Base-by-base conservation (phyloP, 2,888 invertebrate genomes). In the Rutpela maculata region DNA sequence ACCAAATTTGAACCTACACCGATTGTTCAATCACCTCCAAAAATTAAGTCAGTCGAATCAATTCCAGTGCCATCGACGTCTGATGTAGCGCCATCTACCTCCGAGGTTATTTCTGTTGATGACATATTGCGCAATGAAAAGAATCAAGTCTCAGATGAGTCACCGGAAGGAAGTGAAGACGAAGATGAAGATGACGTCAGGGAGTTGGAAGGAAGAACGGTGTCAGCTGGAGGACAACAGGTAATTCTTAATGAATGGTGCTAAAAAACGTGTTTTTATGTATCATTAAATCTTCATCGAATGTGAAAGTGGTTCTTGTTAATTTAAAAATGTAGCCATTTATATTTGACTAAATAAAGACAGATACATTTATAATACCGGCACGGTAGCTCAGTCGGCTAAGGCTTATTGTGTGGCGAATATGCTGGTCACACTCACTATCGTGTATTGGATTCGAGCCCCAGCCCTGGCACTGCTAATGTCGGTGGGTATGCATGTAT, bases 121-220 rank as follows among this genome's bases (percentile, higher is more conserved):
- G 60, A 71, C 31, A 63, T 72, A 26, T 43, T 67, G 26, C 43
- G 69, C 35, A 65, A 43, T 17, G 35, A 67, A 18, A 57, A 50
- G 18, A 43, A 55, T 55, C 35, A 70, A 17, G 4, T 67, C 11
- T 26, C 72, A 71, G 78, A 81, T 63, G 83, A 85, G 18, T 84
- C 84, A 10, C 60, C 74, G 10, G 78, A 77, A 35, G 84, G 76
- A 0, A 84, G 84, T 80, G 94, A 93, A 19, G 91, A 91, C 12
- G 91, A 91, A 4, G 93, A 93, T 0, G 95, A 95, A 38, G 96
- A 96, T 85, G 95, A 96, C 82, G 93, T 93, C 11, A 91, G 95
- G 19, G 94, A 96, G 76, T 89, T 95, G 88, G 96, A 96, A 85
- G 97, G 97, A 74, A 93, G 95, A 85, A 95, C 95, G 43, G 93